phyloP scores from a whole-genome alignment of 2,797 vertebrate genomes.

The Anguilla marmorata region DNA sequence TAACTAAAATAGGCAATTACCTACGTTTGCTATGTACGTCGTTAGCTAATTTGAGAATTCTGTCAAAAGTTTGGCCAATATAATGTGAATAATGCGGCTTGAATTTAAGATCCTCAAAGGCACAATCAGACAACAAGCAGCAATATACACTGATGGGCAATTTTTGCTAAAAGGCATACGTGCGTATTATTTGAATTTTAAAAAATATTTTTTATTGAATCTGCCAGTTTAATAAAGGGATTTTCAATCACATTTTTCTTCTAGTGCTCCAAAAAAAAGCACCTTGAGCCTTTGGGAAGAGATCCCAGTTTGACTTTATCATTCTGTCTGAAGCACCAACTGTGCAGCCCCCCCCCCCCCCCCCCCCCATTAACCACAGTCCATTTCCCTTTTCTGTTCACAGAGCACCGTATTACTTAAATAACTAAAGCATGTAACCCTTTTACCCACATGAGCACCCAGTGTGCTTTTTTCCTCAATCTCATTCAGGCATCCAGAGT shows the following conservation, averaged over 20 bases:
- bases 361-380: too few relatives aligned
- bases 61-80: neutral
- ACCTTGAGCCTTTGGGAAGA: neutral
- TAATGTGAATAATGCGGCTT: neutral
- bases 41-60: neutral
- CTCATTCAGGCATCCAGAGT: too few relatives aligned
- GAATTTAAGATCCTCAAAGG: neutral
- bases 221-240: neutral
- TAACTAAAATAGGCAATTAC: neutral
- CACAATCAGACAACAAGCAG: neutral
- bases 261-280: neutral
- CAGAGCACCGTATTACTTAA: neutral
- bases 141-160: neutral
- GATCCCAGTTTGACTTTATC: neutral
- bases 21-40: neutral
- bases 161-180: neutral
- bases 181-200: neutral
- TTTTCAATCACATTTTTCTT: conserved; percentile 2
- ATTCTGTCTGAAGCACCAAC: too few relatives aligned
- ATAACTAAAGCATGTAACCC: neutral
- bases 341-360: too few relatives aligned
- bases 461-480: too few relatives aligned
- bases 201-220: neutral
- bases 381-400: neutral
- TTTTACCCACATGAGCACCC: too few relatives aligned